Evolutionary conservation across 2,113 vertebrate species (phyloP).

Genomic region (Choloepus hoffmanni): DNA sequence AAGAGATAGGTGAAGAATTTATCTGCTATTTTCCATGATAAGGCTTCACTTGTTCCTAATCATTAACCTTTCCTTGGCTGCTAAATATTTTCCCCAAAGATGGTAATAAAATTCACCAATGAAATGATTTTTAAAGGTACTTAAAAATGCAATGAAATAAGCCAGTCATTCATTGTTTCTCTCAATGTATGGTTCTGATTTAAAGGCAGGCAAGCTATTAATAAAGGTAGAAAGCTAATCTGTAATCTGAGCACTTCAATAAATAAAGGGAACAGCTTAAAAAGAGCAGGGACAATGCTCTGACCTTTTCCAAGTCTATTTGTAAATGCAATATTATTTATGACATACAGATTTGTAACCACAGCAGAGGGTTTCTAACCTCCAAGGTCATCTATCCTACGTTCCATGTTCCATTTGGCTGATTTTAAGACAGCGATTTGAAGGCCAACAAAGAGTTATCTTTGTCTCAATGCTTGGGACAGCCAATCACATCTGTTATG

Average conservation of each 20-base stretch:
- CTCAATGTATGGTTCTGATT: conserved; percentile 27
- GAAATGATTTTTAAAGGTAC: conserved; percentile 32
- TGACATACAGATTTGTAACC: not conserved
- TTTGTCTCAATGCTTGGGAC: conserved; percentile 4
- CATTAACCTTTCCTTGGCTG: not conserved
- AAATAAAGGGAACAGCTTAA: conserved; percentile 59
- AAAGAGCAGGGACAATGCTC: conserved; percentile 54
- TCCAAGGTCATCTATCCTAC: conserved; percentile 11
- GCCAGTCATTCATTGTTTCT: not conserved
- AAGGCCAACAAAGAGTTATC: conserved; percentile 1
- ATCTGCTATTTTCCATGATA: not conserved
- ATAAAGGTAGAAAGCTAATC: conserved; percentile 53
- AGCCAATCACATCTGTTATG: conserved; percentile 37
- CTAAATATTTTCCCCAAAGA: not conserved
- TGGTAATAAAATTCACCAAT: conserved; percentile 53
- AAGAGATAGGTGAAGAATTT: conserved; percentile 3
- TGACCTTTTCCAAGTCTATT: conserved; percentile 66
- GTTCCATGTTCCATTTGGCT: conserved; percentile 61
- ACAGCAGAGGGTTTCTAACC: not conserved
- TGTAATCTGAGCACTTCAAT: conserved; percentile 52
- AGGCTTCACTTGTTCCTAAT: not conserved
- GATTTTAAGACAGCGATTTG: conserved; percentile 64
- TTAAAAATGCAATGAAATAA: conserved; percentile 6
- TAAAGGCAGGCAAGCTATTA: conserved; percentile 53
- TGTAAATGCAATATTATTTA: conserved; percentile 67